These are phyloP conservation scores for Linepithema humile DNA, from an alignment of 1,140 invertebrate genomes.

Conservation along the genomic window DNA sequence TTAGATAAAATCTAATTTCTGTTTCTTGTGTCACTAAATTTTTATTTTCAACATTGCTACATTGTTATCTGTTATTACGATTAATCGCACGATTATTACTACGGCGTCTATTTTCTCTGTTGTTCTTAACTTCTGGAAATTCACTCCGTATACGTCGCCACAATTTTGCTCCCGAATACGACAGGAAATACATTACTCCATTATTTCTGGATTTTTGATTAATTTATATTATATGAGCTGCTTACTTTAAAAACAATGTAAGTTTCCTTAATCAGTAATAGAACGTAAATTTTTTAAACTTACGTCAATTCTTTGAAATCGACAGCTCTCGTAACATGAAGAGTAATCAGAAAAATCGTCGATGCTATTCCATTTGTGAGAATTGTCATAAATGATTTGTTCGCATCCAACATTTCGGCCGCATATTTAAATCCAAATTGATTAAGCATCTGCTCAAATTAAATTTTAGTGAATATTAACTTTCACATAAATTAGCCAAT, in stretches of 20 bases:
- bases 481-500: not conserved
- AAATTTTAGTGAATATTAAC: not conserved
- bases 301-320: slow-evolving; percentile 67
- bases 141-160: slow-evolving; percentile 59
- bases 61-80: not conserved
- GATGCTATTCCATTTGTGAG: slow-evolving; percentile 62
- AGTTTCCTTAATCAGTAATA: not conserved
- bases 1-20: not conserved
- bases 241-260: not conserved
- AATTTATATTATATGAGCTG: not conserved
- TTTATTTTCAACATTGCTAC: not conserved
- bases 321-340: slow-evolving; percentile 69
- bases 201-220: slow-evolving; percentile 62
- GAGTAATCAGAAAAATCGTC: slow-evolving; percentile 64
- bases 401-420: slow-evolving; percentile 46
- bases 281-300: slow-evolving; percentile 36
- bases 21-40: not conserved
- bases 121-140: slow-evolving; percentile 44
- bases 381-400: slow-evolving; percentile 56
- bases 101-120: slow-evolving; percentile 6
- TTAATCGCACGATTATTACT: slow-evolving; percentile 43
- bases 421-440: slow-evolving; percentile 51
- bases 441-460: slow-evolving; percentile 13
- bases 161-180: slow-evolving; percentile 50
- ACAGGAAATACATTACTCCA: slow-evolving; percentile 54